Percentiles rank a stretch among this genome's conserved stretches.
Evolutionary conservation across 2,113 vertebrate species (phyloP).

Genomic region (Motacilla tschutschensis): DNA sequence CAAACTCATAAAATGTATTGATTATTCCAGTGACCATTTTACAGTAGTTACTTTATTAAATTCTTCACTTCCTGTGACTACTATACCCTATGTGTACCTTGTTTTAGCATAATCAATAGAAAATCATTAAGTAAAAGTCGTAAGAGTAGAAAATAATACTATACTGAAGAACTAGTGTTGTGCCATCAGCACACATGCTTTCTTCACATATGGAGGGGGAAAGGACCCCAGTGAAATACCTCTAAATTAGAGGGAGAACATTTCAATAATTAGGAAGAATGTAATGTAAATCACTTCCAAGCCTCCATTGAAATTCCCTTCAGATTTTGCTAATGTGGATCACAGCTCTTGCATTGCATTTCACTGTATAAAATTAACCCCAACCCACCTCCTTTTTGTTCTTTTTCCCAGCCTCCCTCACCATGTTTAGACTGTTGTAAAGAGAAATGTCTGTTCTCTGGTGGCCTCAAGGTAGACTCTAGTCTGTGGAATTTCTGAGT

Average conservation of each 20-base stretch:
- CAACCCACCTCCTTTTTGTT: slow-evolving; percentile 87
- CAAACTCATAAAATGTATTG: background rate
- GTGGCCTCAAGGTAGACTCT: slow-evolving; percentile 82
- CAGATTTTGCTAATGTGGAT: slow-evolving; percentile 75
- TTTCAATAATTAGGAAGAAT: background rate
- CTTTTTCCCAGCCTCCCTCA: slow-evolving; percentile 72
- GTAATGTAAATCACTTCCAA: background rate
- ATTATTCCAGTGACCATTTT: background rate
- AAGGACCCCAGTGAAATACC: background rate
- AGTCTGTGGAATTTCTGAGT: slow-evolving; percentile 94
- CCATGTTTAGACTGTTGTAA: slow-evolving; percentile 63
- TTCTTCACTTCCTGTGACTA: background rate
- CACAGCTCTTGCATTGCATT: slow-evolving; percentile 5
- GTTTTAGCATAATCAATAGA: background rate
- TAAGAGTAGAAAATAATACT: background rate
- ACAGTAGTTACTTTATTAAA: background rate
- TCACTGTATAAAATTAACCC: slow-evolving; percentile 45
- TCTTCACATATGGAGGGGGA: background rate
- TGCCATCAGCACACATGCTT: background rate
- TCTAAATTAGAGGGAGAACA: background rate
- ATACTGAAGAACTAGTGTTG: background rate
- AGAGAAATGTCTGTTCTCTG: slow-evolving; percentile 74
- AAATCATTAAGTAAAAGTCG: background rate
- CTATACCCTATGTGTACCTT: background rate
- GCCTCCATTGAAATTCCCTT: slow-evolving; percentile 67